These are phyloP conservation scores for Pao palembangensis DNA, from an alignment of 2,113 vertebrate genomes.

Conservation along the genomic window DNA sequence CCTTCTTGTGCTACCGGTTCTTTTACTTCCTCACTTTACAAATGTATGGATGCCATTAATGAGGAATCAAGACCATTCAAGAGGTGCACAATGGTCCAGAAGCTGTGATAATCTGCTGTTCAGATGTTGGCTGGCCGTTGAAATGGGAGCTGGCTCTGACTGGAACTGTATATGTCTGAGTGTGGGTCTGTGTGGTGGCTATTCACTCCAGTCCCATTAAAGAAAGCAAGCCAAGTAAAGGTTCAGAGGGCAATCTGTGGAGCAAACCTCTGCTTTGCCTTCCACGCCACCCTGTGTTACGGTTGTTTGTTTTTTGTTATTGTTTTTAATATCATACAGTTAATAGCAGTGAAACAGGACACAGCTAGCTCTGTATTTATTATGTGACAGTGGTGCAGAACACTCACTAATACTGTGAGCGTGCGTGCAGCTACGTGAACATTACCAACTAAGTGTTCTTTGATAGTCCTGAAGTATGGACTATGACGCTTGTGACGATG, in stretches of 20 bases:
- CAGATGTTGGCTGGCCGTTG: slow-evolving; percentile 50
- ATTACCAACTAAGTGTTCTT: not conserved
- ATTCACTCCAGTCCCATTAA: slow-evolving; percentile 46
- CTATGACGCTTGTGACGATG: slow-evolving; percentile 11
- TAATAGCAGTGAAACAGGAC: slow-evolving; percentile 13
- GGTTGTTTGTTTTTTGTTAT: not conserved
- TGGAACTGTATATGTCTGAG: slow-evolving; percentile 37
- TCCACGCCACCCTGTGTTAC: not conserved
- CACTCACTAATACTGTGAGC: slow-evolving; percentile 7
- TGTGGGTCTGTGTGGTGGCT: slow-evolving; percentile 30
- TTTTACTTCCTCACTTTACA: slow-evolving; percentile 61
- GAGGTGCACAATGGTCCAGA: slow-evolving; percentile 52
- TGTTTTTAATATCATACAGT: not conserved
- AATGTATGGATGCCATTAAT: slow-evolving; percentile 51
- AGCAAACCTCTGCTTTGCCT: slow-evolving; percentile 5
- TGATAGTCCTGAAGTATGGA: slow-evolving; percentile 15
- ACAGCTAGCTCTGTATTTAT: slow-evolving; percentile 20
- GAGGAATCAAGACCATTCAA: slow-evolving; percentile 53
- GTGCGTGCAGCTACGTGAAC: not conserved
- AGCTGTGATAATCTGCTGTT: slow-evolving; percentile 61
- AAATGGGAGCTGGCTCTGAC: slow-evolving; percentile 46
- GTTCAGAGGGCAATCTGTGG: slow-evolving; percentile 17
- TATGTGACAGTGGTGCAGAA: slow-evolving; percentile 20
- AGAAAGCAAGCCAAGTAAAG: not conserved
- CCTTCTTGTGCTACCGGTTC: slow-evolving; percentile 43